phyloP scores from a whole-genome alignment of 23 tunicate genomes.

The Phallusia fumigata region DNA sequence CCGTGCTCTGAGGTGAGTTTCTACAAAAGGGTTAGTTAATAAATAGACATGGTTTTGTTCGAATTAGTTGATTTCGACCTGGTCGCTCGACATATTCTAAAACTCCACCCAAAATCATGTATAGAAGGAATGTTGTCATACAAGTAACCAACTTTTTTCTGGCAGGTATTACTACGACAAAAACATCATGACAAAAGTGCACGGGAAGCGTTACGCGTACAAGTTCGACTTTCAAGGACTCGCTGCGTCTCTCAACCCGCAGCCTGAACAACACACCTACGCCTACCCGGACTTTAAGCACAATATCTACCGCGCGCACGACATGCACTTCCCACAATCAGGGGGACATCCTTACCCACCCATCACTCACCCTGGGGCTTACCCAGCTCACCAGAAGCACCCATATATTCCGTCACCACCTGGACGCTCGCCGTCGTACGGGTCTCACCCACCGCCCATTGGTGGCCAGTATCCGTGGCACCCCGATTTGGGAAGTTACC shows the following conservation, averaged over 20 bases:
- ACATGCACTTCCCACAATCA: conserved; percentile 46
- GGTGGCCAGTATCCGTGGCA: conserved; percentile 60
- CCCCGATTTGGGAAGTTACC: conserved; percentile 39
- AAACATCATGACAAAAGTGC: conserved; percentile 98
- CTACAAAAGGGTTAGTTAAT: too few relatives aligned
- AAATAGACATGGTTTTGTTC: too few relatives aligned
- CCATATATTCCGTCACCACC: conserved; percentile 47
- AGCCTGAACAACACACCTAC: conserved; percentile 76
- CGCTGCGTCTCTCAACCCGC: conserved; percentile 91
- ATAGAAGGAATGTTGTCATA: too few relatives aligned
- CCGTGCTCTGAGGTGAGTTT: conserved; percentile 84
- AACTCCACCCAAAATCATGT: too few relatives aligned
- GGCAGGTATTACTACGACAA: conserved; percentile 98
- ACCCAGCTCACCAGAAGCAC: conserved; percentile 41
- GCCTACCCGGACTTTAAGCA: conserved; percentile 70
- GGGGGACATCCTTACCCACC: conserved; percentile 49
- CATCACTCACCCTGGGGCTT: conserved; percentile 52
- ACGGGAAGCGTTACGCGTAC: conserved; percentile 99
- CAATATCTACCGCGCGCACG: conserved; percentile 49
- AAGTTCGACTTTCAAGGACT: conserved; percentile 99
- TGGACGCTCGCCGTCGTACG: conserved; percentile 61
- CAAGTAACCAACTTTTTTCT: neutral
- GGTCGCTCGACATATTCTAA: too few relatives aligned
- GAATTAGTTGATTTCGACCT: too few relatives aligned
- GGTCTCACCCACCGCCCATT: conserved; percentile 36